phyloP scores from a whole-genome alignment of 2,797 vertebrate genomes.

The Rhinatrema bivittatum region DNA sequence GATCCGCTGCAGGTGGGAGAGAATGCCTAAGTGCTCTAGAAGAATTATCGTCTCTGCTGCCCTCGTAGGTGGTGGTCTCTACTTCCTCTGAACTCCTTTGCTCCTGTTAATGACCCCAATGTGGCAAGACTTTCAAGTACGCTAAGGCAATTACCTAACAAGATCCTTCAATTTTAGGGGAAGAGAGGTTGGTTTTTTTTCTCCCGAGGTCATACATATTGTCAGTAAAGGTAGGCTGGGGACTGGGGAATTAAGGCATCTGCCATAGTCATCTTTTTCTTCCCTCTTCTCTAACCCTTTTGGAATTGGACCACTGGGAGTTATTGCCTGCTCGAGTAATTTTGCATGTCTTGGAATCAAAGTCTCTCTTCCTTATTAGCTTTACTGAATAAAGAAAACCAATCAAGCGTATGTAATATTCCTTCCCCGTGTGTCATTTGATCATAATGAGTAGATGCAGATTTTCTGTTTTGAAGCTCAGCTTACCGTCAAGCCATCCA shows the following conservation, averaged over 20 bases:
- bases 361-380: no score
- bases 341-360: slow-evolving; percentile 2
- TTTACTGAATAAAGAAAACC: no score
- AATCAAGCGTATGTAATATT: no score
- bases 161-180: slow-evolving; percentile 18
- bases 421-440: not conserved
- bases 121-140: slow-evolving; percentile 11
- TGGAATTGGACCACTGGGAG: not conserved
- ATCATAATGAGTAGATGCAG: not conserved
- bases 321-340: not conserved
- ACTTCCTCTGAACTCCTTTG: not conserved
- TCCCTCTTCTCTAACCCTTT: not conserved
- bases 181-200: slow-evolving; percentile 6
- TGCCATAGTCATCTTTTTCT: slow-evolving; percentile 1
- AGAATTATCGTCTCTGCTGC: not conserved
- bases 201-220: slow-evolving; percentile 4
- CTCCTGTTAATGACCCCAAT: slow-evolving; percentile 20
- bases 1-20: slow-evolving; percentile 39
- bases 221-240: not conserved
- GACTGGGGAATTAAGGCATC: not conserved
- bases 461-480: not conserved
- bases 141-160: slow-evolving; percentile 24
- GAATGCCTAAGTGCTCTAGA: slow-evolving; percentile 21
- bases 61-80: slow-evolving; percentile 2
- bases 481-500: no score